Conservation (phyloP, 1,140 invertebrate genomes). For the Meloidogyne floridensis region DNA sequence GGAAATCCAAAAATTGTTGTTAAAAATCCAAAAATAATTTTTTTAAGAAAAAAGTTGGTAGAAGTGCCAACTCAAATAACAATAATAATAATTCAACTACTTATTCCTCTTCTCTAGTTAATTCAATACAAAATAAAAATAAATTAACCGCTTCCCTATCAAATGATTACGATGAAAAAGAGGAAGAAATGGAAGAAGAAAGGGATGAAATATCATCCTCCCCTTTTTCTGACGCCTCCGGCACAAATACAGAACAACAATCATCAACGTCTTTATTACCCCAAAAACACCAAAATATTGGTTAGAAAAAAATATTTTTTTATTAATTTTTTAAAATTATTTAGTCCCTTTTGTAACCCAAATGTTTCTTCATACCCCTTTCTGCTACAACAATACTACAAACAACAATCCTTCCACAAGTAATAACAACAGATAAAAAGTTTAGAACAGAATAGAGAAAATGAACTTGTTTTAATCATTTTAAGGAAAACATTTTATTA, state of each 20-base stretch:
- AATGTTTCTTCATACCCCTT: neutral
- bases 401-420: neutral
- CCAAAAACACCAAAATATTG: neutral
- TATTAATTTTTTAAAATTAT: neutral
- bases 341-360: neutral
- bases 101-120: neutral
- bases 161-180: neutral
- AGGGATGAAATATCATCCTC: neutral
- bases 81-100: neutral
- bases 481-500: no score
- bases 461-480: no score
- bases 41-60: neutral
- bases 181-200: neutral
- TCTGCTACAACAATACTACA: neutral
- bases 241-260: neutral
- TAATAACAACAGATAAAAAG: neutral
- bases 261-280: neutral
- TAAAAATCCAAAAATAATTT: neutral
- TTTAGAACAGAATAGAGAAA: neutral
- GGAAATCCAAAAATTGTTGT: no score
- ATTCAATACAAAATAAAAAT: conserved; percentile 10
- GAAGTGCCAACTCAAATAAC: neutral
- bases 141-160: neutral
- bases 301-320: neutral
- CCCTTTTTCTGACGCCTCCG: neutral